Percentiles rank a stretch among this genome's conserved stretches.
Conservation (phyloP, 2,797 vertebrate genomes). For the Botia kubotai region DNA sequence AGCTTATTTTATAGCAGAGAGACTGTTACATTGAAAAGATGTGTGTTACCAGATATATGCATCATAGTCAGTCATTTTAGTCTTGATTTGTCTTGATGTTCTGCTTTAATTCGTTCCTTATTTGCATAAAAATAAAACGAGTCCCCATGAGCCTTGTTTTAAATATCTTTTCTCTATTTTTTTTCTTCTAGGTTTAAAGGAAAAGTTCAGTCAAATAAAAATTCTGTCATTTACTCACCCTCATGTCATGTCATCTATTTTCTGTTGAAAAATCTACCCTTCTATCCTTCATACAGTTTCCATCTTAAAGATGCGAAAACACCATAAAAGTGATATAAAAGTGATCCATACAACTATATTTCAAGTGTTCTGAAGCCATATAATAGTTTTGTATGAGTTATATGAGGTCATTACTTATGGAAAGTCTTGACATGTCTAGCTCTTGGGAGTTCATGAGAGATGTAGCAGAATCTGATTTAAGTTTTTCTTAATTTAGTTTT, state of each 20-base stretch:
- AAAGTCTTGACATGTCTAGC: too few relatives aligned
- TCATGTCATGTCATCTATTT: background rate
- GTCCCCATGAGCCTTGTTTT: background rate
- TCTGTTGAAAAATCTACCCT: background rate
- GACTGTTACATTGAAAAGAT: background rate
- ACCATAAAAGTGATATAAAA: background rate
- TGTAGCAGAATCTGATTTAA: too few relatives aligned
- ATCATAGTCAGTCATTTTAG: background rate
- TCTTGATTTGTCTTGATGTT: background rate
- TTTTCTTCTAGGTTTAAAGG: background rate
- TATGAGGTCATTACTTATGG: too few relatives aligned
- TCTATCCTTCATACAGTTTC: background rate
- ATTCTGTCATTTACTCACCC: background rate
- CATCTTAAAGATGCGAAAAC: background rate
- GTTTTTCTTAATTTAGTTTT: too few relatives aligned
- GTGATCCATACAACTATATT: too few relatives aligned
- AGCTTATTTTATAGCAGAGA: slow-evolving; percentile 10
- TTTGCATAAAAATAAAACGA: background rate
- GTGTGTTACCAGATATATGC: background rate
- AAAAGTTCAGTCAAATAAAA: background rate
- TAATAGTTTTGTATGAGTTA: too few relatives aligned
- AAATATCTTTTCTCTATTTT: background rate
- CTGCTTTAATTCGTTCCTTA: background rate
- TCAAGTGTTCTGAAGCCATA: too few relatives aligned
- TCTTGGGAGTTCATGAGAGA: too few relatives aligned